These are phyloP conservation scores for Caenorhabditis wallacei DNA, from an alignment of 2,888 invertebrate species.

Conservation along the genomic window DNA sequence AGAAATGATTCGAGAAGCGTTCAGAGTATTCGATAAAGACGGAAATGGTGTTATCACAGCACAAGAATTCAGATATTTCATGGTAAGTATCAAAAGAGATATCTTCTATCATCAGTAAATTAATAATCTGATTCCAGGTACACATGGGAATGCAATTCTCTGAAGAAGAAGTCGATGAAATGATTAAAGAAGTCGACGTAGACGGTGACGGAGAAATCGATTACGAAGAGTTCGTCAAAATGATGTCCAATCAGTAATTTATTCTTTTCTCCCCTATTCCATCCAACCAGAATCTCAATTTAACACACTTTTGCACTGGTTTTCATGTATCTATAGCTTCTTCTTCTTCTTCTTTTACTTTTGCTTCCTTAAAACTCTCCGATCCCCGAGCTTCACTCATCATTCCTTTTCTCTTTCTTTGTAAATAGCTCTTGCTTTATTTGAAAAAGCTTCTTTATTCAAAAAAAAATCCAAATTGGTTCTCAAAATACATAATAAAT, in stretches of 20 bases:
- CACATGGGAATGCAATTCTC: conserved; percentile 83
- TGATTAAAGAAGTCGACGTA: conserved; percentile 80
- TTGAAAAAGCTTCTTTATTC: conserved; percentile 31
- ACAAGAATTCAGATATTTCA: conserved; percentile 81
- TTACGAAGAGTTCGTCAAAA: conserved; percentile 79
- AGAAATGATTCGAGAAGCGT: conserved; percentile 83
- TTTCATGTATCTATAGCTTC: conserved; percentile 28
- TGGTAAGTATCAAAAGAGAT: conserved; percentile 63
- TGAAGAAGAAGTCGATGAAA: conserved; percentile 83
- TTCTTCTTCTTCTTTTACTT: not conserved
- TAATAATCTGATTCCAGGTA: conserved; percentile 57
- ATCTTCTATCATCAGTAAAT: not conserved
- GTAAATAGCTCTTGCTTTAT: conserved; percentile 41
- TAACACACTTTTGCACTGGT: conserved; percentile 56
- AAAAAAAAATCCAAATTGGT: conserved; percentile 11
- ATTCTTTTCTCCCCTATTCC: not conserved
- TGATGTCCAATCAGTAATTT: conserved; percentile 73
- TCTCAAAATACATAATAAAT: conserved; percentile 27
- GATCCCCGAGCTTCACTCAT: conserved; percentile 55
- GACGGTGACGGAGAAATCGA: conserved; percentile 82
- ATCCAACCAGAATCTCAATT: conserved; percentile 44
- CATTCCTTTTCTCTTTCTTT: conserved; percentile 43
- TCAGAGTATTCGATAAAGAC: conserved; percentile 82
- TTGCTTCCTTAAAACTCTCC: conserved; percentile 10
- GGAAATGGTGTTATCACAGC: conserved; percentile 82